Percentiles rank a stretch among this genome's conserved stretches.
phyloP scores from a whole-genome alignment of 2,113 vertebrate species.

The Turnix velox region DNA sequence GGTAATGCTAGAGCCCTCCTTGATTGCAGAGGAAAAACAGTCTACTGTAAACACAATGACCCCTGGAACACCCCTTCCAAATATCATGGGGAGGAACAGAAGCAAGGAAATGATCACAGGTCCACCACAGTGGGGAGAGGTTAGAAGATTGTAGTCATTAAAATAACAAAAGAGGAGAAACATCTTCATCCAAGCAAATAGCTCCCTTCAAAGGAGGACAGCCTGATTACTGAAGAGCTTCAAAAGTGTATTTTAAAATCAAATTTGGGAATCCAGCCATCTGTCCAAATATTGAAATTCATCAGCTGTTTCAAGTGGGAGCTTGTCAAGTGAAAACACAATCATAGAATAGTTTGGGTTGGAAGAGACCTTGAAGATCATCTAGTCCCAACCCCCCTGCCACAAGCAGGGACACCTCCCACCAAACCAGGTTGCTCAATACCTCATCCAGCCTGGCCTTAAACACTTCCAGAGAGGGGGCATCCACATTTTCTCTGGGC shows the following conservation, averaged over 20 bases:
- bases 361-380: too few relatives aligned
- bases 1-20: not conserved
- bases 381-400: too few relatives aligned
- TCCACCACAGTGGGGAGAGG: not conserved
- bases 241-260: constrained; percentile 17
- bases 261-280: constrained; percentile 38
- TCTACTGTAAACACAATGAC: not conserved
- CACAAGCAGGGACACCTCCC: too few relatives aligned
- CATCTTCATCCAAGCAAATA: not conserved
- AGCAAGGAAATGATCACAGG: not conserved
- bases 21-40: not conserved
- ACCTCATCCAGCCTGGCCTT: too few relatives aligned
- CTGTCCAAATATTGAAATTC: constrained; percentile 61
- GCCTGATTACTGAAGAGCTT: not conserved
- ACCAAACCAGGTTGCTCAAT: too few relatives aligned
- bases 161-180: not conserved
- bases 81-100: not conserved
- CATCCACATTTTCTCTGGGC: too few relatives aligned
- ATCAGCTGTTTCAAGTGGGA: constrained; percentile 38
- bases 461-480: too few relatives aligned
- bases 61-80: not conserved
- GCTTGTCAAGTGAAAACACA: constrained; percentile 26
- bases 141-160: not conserved
- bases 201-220: not conserved
- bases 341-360: too few relatives aligned